Conservation (phyloP, 2,113 vertebrate species). For the Thalassoma bifasciatum region DNA sequence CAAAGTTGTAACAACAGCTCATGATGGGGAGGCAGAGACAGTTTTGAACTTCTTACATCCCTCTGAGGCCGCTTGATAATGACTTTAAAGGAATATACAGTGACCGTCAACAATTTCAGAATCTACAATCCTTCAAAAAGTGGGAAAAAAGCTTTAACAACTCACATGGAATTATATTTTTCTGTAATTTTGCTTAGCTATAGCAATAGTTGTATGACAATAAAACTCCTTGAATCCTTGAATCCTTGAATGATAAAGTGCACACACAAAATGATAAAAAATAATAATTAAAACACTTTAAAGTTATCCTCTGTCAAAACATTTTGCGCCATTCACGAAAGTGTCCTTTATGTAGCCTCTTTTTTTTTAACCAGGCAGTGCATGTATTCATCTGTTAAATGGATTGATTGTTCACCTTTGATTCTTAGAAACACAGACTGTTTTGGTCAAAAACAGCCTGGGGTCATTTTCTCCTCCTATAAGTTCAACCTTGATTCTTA, state of each 20-base stretch:
- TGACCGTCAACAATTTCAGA: slow-evolving; percentile 81
- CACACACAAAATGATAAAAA: too few species aligned
- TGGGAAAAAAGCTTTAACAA: neutral
- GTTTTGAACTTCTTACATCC: slow-evolving; percentile 94
- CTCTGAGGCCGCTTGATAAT: slow-evolving; percentile 90
- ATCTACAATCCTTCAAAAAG: slow-evolving; percentile 54
- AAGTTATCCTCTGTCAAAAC: too few species aligned
- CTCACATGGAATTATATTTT: too few species aligned
- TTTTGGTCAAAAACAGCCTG: slow-evolving; percentile 32
- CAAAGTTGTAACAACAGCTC: slow-evolving; percentile 94
- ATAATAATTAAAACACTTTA: too few species aligned
- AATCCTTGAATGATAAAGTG: too few species aligned
- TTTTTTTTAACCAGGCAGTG: neutral
- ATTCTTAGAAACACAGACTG: slow-evolving; percentile 1
- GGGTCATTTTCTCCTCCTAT: slow-evolving; percentile 54
- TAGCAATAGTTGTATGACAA: too few species aligned
- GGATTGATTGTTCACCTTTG: slow-evolving; percentile 32
- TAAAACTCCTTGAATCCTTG: too few species aligned
- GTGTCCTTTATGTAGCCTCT: neutral
- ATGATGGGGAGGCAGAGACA: slow-evolving; percentile 94
- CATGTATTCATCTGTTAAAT: slow-evolving; percentile 35
- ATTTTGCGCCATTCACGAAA: neutral
- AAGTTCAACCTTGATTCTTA: slow-evolving; percentile 61
- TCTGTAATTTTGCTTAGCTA: too few species aligned
- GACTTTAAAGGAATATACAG: slow-evolving; percentile 89